Conservation (phyloP, 2,113 vertebrate genomes). For the Mirounga angustirostris region DNA sequence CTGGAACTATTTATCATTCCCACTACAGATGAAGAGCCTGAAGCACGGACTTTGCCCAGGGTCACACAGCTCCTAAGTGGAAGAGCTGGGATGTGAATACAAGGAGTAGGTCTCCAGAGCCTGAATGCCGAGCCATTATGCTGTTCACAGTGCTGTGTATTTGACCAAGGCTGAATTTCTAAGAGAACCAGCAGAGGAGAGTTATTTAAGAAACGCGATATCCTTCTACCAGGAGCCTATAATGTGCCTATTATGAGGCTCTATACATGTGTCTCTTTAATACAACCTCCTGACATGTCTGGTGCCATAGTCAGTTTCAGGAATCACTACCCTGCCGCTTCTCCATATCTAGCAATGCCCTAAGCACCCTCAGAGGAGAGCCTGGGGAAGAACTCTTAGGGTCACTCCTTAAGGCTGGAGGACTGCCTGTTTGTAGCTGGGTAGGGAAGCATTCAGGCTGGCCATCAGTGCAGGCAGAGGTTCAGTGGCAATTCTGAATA, state of each 20-base stretch:
- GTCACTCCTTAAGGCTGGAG: neutral
- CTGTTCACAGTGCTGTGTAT: neutral
- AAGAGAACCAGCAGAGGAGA: neutral
- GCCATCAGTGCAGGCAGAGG: neutral
- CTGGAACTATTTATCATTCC: conserved; percentile 1
- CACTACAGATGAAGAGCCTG: conserved; percentile 62
- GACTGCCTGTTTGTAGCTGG: neutral
- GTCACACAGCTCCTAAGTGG: neutral
- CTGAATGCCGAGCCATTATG: neutral
- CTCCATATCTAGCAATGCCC: neutral
- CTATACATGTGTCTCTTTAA: neutral
- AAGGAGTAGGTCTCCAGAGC: conserved; percentile 19
- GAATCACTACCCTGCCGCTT: neutral
- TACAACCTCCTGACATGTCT: neutral
- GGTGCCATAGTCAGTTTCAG: neutral
- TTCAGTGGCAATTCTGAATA: neutral
- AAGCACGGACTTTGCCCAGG: neutral
- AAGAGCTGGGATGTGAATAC: conserved; percentile 51
- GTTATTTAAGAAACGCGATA: conserved; percentile 37
- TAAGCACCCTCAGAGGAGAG: neutral
- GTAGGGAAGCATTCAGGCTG: neutral
- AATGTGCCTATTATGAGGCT: neutral
- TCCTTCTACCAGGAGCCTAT: neutral
- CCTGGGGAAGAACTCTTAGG: neutral
- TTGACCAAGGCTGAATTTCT: conserved; percentile 40